Evolutionary conservation across 2,888 invertebrate genomes (phyloP).

Genomic region (Drosophila phalerata): DNA sequence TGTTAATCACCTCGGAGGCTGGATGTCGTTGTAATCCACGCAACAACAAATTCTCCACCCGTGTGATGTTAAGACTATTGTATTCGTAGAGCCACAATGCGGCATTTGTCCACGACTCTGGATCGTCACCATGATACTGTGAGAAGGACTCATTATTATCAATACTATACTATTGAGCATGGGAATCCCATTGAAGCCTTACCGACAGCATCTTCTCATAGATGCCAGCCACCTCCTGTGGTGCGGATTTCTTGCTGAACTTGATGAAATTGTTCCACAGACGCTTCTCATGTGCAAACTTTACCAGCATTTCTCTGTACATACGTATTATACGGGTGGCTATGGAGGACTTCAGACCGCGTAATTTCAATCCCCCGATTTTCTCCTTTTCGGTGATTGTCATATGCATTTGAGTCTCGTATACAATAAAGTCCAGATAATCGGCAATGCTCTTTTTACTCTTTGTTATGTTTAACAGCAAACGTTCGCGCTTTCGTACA

Average conservation of each 20-base stretch:
- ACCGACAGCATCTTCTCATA: slow-evolving; percentile 89
- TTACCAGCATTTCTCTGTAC: slow-evolving; percentile 89
- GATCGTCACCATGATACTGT: slow-evolving; percentile 90
- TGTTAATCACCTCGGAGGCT: slow-evolving; percentile 89
- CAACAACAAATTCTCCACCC: slow-evolving; percentile 90
- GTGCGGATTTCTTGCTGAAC: slow-evolving; percentile 90
- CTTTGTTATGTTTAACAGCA: slow-evolving; percentile 77
- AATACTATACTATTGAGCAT: not conserved
- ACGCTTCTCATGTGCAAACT: slow-evolving; percentile 90
- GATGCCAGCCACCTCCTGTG: slow-evolving; percentile 87
- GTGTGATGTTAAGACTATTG: slow-evolving; percentile 87
- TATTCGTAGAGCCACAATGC: slow-evolving; percentile 86
- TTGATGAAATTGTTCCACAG: slow-evolving; percentile 93
- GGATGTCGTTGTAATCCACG: slow-evolving; percentile 92
- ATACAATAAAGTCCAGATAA: slow-evolving; percentile 82
- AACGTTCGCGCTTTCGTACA: slow-evolving; percentile 78
- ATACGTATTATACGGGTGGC: slow-evolving; percentile 90
- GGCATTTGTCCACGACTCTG: slow-evolving; percentile 92
- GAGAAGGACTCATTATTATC: not conserved
- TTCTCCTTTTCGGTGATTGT: slow-evolving; percentile 86
- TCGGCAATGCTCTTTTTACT: slow-evolving; percentile 69
- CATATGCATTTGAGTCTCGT: slow-evolving; percentile 80
- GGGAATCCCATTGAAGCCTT: slow-evolving; percentile 39
- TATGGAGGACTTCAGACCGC: slow-evolving; percentile 89
- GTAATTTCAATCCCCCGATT: slow-evolving; percentile 87